Percentiles rank a stretch among this genome's conserved stretches.
Evolutionary conservation across 2,888 invertebrate species (phyloP).

Genomic region (Lottia gigantea): DNA sequence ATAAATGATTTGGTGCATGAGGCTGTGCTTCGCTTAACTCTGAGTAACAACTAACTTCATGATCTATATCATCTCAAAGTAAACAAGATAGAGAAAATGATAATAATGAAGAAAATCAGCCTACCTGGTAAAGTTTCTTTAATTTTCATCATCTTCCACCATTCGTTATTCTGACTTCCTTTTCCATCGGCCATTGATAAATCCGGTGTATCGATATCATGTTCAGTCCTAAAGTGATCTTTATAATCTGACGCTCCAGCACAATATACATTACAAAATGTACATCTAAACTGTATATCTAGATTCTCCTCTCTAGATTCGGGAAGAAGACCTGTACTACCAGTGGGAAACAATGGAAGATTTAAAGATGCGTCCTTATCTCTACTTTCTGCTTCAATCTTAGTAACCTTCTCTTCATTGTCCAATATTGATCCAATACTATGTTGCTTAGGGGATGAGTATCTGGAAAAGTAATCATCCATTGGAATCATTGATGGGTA

Average conservation of each 20-base stretch:
- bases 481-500: background rate
- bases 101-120: no score
- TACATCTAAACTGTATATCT: constrained; percentile 37
- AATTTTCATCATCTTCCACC: constrained; percentile 50
- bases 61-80: no score
- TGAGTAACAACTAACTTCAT: no score
- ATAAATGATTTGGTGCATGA: no score
- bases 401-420: background rate
- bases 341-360: constrained; percentile 1
- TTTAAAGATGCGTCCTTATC: constrained; percentile 10
- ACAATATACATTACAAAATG: constrained; percentile 42
- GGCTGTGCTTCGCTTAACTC: no score
- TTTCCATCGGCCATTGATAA: constrained; percentile 11
- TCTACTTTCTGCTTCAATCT: constrained; percentile 5
- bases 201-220: constrained; percentile 28
- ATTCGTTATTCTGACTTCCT: constrained; percentile 34
- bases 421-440: background rate
- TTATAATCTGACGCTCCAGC: constrained; percentile 40
- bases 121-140: constrained; percentile 48
- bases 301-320: constrained; percentile 11
- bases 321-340: background rate
- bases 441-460: constrained; percentile 5
- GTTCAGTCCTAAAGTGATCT: constrained; percentile 41
- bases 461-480: constrained; percentile 1
- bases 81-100: no score